Conservation (phyloP, 2,113 vertebrate species). For the Calyptommatus sinebrachiatus region DNA sequence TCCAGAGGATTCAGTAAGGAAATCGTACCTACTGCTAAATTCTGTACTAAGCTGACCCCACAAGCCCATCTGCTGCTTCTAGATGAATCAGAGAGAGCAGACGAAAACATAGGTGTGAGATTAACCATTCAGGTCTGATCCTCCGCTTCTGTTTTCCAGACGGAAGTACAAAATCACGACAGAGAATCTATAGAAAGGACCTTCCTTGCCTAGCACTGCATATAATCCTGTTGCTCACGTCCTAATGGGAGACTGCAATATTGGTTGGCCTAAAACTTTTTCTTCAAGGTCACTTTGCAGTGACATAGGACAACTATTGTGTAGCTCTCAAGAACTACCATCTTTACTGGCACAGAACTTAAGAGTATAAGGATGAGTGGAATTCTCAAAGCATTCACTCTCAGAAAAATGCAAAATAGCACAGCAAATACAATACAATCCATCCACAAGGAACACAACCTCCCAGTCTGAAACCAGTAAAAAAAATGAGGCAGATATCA, state of each 20-base stretch:
- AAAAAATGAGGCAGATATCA: slow-evolving; percentile 6
- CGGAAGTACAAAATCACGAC: not conserved
- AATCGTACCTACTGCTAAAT: not conserved
- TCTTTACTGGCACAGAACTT: not conserved
- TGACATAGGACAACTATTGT: not conserved
- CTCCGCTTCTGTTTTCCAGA: not conserved
- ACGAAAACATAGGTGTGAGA: not conserved
- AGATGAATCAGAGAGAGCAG: not conserved
- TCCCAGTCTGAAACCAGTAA: rapidly evolving
- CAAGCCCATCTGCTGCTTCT: not conserved
- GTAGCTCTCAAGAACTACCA: not conserved
- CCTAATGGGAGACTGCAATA: too few relatives aligned
- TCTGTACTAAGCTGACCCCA: not conserved
- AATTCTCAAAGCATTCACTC: not conserved
- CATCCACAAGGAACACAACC: not conserved
- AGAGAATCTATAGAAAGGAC: not conserved
- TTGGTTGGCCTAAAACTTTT: not conserved
- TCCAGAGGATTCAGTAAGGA: not conserved
- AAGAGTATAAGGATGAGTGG: not conserved
- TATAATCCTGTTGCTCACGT: too few relatives aligned
- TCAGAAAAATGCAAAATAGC: not conserved
- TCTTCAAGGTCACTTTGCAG: not conserved
- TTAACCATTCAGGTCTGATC: too few relatives aligned
- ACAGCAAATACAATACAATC: not conserved
- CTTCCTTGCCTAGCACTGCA: not conserved